Percentiles rank a stretch among this genome's conserved stretches.
Evolutionary conservation across 2,797 vertebrate species (phyloP).

Genomic region (Bucorvus abyssinicus): DNA sequence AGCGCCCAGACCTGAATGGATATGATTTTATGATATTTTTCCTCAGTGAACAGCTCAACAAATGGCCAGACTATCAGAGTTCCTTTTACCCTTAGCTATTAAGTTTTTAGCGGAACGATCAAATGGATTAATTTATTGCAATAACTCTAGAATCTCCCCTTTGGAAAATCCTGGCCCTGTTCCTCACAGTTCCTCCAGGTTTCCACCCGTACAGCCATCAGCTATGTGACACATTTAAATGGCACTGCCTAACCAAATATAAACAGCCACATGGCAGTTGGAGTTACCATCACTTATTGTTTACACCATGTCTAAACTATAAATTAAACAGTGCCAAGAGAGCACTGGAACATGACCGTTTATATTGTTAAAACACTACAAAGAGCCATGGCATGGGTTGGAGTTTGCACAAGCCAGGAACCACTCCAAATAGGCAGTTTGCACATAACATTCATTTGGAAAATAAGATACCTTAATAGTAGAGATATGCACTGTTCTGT

Average conservation of each 20-base stretch:
- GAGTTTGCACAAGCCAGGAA: background rate
- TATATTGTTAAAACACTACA: background rate
- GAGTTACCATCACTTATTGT: background rate
- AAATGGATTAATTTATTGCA: background rate
- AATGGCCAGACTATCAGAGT: background rate
- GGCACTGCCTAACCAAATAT: background rate
- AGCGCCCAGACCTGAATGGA: background rate
- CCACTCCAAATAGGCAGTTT: background rate
- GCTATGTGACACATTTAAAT: accelerated
- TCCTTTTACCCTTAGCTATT: background rate
- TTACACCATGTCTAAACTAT: background rate
- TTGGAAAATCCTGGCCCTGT: background rate
- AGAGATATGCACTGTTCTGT: background rate
- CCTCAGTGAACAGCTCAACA: background rate
- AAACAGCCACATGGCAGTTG: background rate
- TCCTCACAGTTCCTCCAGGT: background rate
- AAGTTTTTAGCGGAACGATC: background rate
- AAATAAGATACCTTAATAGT: background rate
- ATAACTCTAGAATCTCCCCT: background rate
- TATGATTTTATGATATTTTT: background rate
- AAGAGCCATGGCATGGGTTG: background rate
- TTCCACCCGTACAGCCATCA: background rate
- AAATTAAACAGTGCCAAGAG: background rate
- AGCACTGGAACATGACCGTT: accelerated
- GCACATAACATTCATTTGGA: background rate